Evolutionary conservation across 1,140 invertebrate genomes (phyloP), one percentile per base, ranked within the genome.

Genomic region (Drosophila suzukii): DNA sequence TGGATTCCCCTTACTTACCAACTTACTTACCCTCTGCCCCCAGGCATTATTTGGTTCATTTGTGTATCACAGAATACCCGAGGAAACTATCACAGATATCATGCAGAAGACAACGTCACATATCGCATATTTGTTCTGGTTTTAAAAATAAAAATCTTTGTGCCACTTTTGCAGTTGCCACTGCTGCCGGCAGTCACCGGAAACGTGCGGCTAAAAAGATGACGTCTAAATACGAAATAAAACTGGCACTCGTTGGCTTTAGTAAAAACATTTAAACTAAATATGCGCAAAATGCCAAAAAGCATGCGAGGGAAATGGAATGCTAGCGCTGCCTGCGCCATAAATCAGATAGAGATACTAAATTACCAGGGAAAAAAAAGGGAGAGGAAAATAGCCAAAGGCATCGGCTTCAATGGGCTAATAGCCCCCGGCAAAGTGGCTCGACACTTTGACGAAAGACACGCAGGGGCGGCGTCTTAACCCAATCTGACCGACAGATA

Each of bases 401-500:
- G 41, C 51, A 68, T 13, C 47, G 39, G 56, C 43, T 46, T 30
- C 68, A 81, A 66, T 66, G 59, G 78, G 73, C 75, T 77, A 65
- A 80, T 75, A 80, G 77, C 68, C 20, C 13, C 34, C 47, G 44
- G 41, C 70, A 76, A 88, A 88, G 84, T 88, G 83, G 75, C 79
- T 88, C 83, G 83, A 88, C 83, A 88, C 83, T 88, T 88, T 88
- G 83, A 88, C 84, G 83, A 88, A 80, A 88, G 83, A 86, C 83
- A 88, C 81, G 72, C 83, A 88, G 79, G 4, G 57, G 59, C 53
- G 66, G 71, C 62, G 77, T 83, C 70, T 86, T 86, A 86, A 88
- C 82, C 83, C 78, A 88, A 88, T 88, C 83, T 88, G 84, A 84
- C 84, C 84, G 84, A 88, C 84, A 88, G 84, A 88, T 88, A 88